Evolutionary conservation across 2,888 invertebrate species (phyloP).

Genomic region (Luffia ferchaultella): DNA sequence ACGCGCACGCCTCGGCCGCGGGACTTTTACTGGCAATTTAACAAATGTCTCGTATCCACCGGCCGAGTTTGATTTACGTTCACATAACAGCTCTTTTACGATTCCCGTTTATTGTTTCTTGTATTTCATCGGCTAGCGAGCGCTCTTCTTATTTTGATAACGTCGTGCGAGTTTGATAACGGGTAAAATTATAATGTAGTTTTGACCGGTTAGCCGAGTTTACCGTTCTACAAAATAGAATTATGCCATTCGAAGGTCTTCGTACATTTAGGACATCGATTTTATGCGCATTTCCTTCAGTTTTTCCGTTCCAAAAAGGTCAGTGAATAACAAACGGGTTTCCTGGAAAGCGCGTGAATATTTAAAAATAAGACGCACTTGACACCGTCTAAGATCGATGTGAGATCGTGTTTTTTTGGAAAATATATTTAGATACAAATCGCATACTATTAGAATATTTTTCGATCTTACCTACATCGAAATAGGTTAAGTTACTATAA

Average conservation of each 20-base stretch:
- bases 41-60: conserved; percentile 48
- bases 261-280: background rate
- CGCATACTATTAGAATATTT: too few relatives aligned
- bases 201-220: conserved; percentile 3
- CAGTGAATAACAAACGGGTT: background rate
- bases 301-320: background rate
- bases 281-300: background rate
- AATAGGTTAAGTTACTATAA: too few relatives aligned
- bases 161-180: conserved; percentile 14
- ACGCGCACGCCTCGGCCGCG: conserved; percentile 41
- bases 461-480: too few relatives aligned
- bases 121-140: conserved; percentile 27
- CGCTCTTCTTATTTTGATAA: conserved; percentile 25
- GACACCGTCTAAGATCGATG: background rate
- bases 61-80: conserved; percentile 46
- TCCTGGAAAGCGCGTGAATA: background rate
- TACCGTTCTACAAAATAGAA: background rate
- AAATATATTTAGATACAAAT: too few relatives aligned
- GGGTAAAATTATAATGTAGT: background rate
- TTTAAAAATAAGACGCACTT: background rate
- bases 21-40: conserved; percentile 58
- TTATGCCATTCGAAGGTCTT: background rate
- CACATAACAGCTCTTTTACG: conserved; percentile 46
- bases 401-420: too few relatives aligned
- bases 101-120: conserved; percentile 49